Base-by-base conservation (phyloP, 2,797 vertebrate species). In the Parotocinclus haroldoi region DNA sequence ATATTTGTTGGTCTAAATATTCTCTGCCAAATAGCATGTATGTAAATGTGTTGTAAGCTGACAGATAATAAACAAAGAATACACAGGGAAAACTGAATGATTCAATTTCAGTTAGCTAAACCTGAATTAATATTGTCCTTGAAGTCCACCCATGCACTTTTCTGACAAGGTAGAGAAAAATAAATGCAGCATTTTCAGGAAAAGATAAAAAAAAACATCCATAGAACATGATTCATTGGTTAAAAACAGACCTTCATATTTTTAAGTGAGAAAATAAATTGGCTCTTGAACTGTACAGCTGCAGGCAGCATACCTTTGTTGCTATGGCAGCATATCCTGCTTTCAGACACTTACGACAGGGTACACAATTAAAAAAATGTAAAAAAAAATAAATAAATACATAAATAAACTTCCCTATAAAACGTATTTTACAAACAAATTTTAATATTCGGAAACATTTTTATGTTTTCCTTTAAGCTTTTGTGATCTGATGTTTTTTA, bases 291-390 rank as follows among this genome's bases (percentile, higher is more conserved):
- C 68, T 17, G 9, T 58, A 46, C 50, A 61, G 53, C 58, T 36
- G 10, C n/a, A 13, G 38, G 52, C 38, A 70, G 45, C 45, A 70
- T 17, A 63, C 39, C 45, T 49, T 50, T 51, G 68, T 70, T 70
- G 68, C 60, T 70, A 70, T 70, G 68, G 60, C 48, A 63, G 68
- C 60, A 14, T 38, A 54, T 68, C 42, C 40, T 54, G 16, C 45
- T 50, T 55, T 48, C 36, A 69, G 58, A 52, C 8, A 62, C 67
- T 62, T 55, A 1, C 13, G 50, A 46, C 58, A 54, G 50, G 52
- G 52, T 18, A 11, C 52, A 55, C 46, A 53, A 55, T 56, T 40
- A 19, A 46, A 65, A n/a, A n/a, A n/a, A n/a, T n/a, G n/a, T n/a
- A n/a, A n/a, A n/a, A n/a, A n/a, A n/a, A n/a, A n/a, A n/a, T n/a